Conservation (phyloP, 2,888 invertebrate genomes). For the Boloria euphrosyne region DNA sequence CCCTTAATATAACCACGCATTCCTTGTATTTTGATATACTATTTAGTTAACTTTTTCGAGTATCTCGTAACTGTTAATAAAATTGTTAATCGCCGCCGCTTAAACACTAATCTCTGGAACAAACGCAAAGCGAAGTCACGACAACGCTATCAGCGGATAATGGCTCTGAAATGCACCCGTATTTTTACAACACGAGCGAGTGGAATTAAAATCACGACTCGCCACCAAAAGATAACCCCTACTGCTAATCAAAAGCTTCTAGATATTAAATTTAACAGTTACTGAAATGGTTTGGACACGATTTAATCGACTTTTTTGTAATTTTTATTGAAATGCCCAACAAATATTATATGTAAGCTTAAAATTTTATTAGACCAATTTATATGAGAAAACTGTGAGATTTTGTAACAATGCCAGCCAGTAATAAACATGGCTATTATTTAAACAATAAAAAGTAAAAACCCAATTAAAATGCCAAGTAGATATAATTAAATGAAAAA, state of each 20-base stretch:
- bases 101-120: slow-evolving; percentile 9
- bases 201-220: slow-evolving; percentile 47
- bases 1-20: too few relatives aligned
- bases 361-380: neutral
- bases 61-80: slow-evolving; percentile 5
- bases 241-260: slow-evolving; percentile 24
- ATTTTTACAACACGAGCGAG: slow-evolving; percentile 47
- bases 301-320: slow-evolving; percentile 4
- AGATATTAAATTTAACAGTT: slow-evolving; percentile 19
- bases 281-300: slow-evolving; percentile 11
- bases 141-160: slow-evolving; percentile 42
- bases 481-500: too few relatives aligned
- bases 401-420: too few relatives aligned
- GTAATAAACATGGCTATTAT: too few relatives aligned
- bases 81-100: slow-evolving; percentile 14
- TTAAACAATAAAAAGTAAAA: too few relatives aligned
- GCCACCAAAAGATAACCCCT: slow-evolving; percentile 32
- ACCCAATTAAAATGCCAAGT: too few relatives aligned
- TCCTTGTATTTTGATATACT: too few relatives aligned
- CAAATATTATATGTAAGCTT: neutral
- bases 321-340: neutral
- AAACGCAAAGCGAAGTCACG: slow-evolving; percentile 41
- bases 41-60: neutral
- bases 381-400: neutral
- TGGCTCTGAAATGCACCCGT: slow-evolving; percentile 41